Base-by-base conservation (phyloP, 2,113 vertebrate genomes). In the Pangasianodon hypophthalmus region DNA sequence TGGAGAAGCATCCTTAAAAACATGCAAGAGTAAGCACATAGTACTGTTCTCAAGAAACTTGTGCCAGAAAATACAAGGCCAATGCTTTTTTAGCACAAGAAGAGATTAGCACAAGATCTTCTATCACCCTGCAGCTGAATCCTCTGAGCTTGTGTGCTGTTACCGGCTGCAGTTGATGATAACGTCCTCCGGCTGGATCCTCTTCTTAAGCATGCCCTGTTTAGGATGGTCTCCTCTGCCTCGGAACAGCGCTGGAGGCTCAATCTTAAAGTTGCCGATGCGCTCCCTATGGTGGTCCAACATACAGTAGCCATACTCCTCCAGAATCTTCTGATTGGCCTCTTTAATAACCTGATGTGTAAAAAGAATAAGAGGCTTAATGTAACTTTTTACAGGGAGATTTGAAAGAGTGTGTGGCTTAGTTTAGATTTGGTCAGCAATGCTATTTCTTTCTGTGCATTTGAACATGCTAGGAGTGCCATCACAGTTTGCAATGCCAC, bases 161-260 rank as follows among this genome's bases (percentile, higher is more conserved):
- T 58, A 93, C 95, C 93, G 87, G 91, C 94, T 93, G 90, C 90
- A 96, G 92, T 94, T 95, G 89, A 97, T 96, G 86, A 95, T 96
- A 88, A 96, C 91, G 14, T 94, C 95, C 92, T 96, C 96, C 3
- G 95, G 96, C 54, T 92, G 92, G 91, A 97, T 93, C 89, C 95
- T 94, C 91, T 94, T 96, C 93, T 97, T 96, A 32, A 96, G 90
- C 92, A 94, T 95, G 2, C 92, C 95, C 90, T 96, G 94, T 91
- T 97, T 96, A n/a, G 93, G 93, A 89, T 96, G 96, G 56, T 96
- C 94, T 0, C 93, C 94, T 92, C 95, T 48, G 1, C 95, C 95
- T 87, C 95, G 88, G 81, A 97, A 95, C 79, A 96, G 93, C 0
- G 91, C 95, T 0, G 95, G 95, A 64, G 93, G 93, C 89, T 96